Evolutionary conservation across 2,888 invertebrate species (phyloP).

Genomic region (Orthosia gracilis): DNA sequence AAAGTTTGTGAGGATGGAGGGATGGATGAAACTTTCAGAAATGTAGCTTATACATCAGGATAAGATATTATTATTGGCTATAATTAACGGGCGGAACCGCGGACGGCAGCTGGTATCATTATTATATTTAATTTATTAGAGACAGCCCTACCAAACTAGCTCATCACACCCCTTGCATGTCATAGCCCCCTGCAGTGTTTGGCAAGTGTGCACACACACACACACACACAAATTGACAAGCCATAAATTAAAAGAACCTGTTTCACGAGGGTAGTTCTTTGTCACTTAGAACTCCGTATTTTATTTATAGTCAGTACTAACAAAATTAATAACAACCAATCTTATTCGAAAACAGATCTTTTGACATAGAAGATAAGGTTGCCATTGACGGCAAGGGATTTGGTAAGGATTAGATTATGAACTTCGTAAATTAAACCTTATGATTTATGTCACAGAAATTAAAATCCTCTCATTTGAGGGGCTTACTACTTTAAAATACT

Average conservation of each 20-base stretch:
- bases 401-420: conserved; percentile 58
- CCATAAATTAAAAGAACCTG: conserved; percentile 89
- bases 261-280: conserved; percentile 83
- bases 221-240: conserved; percentile 78
- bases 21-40: too few species aligned
- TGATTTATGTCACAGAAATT: conserved; percentile 62
- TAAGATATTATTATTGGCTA: too few species aligned
- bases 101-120: too few species aligned
- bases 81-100: too few species aligned
- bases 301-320: conserved; percentile 66
- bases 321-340: conserved; percentile 28
- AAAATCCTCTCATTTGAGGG: conserved; percentile 50
- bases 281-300: conserved; percentile 73
- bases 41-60: too few species aligned
- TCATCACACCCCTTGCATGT: conserved; percentile 84
- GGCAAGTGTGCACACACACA: conserved; percentile 80
- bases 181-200: conserved; percentile 82
- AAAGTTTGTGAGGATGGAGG: too few species aligned
- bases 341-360: conserved; percentile 44
- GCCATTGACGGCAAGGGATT: neutral
- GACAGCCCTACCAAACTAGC: conserved; percentile 80
- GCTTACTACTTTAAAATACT: conserved; percentile 21
- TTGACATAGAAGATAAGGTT: neutral
- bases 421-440: conserved; percentile 66
- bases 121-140: conserved; percentile 7